Conservation (phyloP, 2,797 vertebrate species). For the Poeciliopsis infans region DNA sequence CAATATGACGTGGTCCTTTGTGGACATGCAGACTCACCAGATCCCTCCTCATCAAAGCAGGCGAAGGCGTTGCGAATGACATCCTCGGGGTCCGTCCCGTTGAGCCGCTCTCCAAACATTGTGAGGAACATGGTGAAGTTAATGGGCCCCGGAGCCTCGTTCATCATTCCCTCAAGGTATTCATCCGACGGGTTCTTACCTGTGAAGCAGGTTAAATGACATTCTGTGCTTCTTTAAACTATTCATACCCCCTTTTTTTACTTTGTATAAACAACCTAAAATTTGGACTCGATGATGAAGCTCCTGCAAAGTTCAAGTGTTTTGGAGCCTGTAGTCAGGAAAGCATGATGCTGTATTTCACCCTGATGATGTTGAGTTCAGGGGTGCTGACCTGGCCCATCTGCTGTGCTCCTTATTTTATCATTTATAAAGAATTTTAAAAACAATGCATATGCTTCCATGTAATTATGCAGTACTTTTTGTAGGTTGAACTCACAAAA, state of each 20-base stretch:
- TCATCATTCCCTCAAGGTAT: slow-evolving; percentile 99
- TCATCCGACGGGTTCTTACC: slow-evolving; percentile 98
- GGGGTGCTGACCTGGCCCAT: not conserved
- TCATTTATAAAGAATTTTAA: not conserved
- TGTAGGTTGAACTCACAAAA: not conserved
- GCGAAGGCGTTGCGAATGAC: slow-evolving; percentile 98
- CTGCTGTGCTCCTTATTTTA: not conserved
- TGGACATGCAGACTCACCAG: slow-evolving; percentile 77
- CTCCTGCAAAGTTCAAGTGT: not conserved
- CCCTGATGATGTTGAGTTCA: not conserved
- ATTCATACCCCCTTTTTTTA: not conserved
- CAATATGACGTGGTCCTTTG: not conserved
- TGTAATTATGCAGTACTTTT: not conserved
- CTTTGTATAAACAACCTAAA: not conserved
- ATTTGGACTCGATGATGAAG: not conserved
- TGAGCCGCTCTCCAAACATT: slow-evolving; percentile 98
- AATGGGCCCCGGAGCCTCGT: slow-evolving; percentile 96
- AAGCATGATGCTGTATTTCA: not conserved
- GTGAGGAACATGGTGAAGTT: slow-evolving; percentile 99
- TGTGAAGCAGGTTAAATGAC: slow-evolving; percentile 57
- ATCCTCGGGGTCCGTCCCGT: slow-evolving; percentile 96
- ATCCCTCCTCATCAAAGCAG: slow-evolving; percentile 97
- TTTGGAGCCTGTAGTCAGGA: not conserved
- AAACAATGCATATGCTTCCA: not conserved
- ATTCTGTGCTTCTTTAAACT: not conserved